Evolutionary conservation across 2,888 invertebrate genomes (phyloP).

Genomic region (Melanophora roralis): DNA sequence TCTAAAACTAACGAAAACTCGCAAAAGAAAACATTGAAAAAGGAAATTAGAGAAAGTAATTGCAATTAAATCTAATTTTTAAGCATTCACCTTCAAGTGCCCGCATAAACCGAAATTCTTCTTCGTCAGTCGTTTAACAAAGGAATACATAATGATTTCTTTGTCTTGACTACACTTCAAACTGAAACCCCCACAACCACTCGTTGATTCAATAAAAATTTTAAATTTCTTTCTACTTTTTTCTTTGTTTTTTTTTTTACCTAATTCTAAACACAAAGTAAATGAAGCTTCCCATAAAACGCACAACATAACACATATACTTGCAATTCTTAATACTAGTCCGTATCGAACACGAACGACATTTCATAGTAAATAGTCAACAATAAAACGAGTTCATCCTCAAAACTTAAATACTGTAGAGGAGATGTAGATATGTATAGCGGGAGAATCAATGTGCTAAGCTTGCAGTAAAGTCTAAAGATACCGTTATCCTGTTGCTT

Average conservation of each 20-base stretch:
- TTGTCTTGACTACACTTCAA: conserved; percentile 37
- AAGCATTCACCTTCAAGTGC: conserved; percentile 70
- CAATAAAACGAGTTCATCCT: conserved; percentile 44
- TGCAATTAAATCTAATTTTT: conserved; percentile 54
- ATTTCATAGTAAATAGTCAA: conserved; percentile 36
- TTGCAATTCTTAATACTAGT: background rate
- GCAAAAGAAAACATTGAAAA: too few species aligned
- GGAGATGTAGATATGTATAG: background rate
- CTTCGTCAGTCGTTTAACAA: conserved; percentile 47
- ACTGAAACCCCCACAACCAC: conserved; percentile 57
- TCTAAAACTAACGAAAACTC: too few species aligned
- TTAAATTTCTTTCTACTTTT: conserved; percentile 31
- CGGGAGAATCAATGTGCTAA: background rate
- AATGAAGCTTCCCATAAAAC: conserved; percentile 22
- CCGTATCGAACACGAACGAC: conserved; percentile 16
- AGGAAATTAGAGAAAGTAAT: background rate
- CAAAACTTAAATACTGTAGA: background rate
- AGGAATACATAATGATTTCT: conserved; percentile 24
- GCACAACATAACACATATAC: background rate
- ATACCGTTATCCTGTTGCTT: conserved; percentile 46
- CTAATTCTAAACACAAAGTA: conserved; percentile 27
- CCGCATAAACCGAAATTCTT: conserved; percentile 71
- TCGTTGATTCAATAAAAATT: conserved; percentile 65
- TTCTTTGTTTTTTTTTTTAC: background rate
- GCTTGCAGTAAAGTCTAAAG: background rate